Conservation (phyloP, 2,888 invertebrate genomes). For the Andrena camellia region DNA sequence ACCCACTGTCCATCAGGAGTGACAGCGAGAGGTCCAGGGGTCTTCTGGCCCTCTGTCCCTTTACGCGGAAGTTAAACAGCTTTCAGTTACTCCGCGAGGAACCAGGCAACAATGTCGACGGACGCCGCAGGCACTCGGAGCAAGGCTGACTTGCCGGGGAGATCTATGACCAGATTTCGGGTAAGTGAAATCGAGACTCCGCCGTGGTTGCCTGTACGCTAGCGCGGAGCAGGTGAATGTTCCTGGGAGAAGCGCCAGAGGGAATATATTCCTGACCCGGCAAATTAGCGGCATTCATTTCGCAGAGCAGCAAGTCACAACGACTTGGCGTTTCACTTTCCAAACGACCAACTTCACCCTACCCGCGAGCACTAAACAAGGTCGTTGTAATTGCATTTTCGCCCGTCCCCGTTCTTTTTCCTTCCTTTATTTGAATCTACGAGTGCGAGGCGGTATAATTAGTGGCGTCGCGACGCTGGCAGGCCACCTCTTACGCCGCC, state of each 20-base stretch:
- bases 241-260: background rate
- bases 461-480: slow-evolving; percentile 57
- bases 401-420: slow-evolving; percentile 27
- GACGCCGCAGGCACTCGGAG: no score
- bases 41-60: slow-evolving; percentile 6
- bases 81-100: background rate
- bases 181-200: no score
- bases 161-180: no score
- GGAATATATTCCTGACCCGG: background rate
- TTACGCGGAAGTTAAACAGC: background rate
- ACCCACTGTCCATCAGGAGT: slow-evolving; percentile 19
- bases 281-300: slow-evolving; percentile 17
- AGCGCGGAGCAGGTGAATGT: no score
- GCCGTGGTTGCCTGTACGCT: no score
- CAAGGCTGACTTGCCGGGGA: no score
- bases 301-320: background rate
- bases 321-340: slow-evolving; percentile 44
- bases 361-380: slow-evolving; percentile 56
- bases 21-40: slow-evolving; percentile 24
- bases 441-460: slow-evolving; percentile 55
- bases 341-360: slow-evolving; percentile 41
- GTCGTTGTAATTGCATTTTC: slow-evolving; percentile 69
- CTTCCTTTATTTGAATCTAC: slow-evolving; percentile 45
- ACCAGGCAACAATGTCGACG: no score
- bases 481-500: slow-evolving; percentile 27